Evolutionary conservation across 2,113 vertebrate genomes (phyloP).

Genomic region (Gulo gulo): DNA sequence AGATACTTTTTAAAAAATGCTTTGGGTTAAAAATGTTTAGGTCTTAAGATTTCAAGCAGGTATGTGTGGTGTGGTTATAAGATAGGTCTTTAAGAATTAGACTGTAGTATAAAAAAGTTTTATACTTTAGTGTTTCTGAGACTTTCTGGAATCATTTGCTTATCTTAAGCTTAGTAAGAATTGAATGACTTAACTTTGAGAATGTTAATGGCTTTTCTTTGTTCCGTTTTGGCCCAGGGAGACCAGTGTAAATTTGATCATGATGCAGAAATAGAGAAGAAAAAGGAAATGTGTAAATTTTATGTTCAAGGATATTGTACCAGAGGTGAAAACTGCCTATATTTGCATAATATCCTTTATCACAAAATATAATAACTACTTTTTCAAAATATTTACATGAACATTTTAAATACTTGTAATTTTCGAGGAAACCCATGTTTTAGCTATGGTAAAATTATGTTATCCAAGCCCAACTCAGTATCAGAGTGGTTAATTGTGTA

Average conservation of each 20-base stretch:
- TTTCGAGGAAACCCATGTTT: neutral
- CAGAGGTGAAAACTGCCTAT: slow-evolving; percentile 70
- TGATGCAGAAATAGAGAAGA: slow-evolving; percentile 73
- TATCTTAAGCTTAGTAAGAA: neutral
- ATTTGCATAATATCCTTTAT: slow-evolving; percentile 77
- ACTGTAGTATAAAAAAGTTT: neutral
- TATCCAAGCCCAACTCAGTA: neutral
- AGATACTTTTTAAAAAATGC: neutral
- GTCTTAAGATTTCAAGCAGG: neutral
- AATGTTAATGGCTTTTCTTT: neutral
- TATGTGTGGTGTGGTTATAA: neutral
- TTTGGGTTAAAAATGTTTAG: slow-evolving; percentile 7
- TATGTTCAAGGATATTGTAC: slow-evolving; percentile 76
- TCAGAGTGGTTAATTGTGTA: neutral
- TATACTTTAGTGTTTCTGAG: neutral
- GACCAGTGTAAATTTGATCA: slow-evolving; percentile 67
- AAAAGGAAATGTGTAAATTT: slow-evolving; percentile 73
- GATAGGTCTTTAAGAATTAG: neutral
- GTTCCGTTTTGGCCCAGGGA: slow-evolving; percentile 55
- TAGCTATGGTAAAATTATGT: neutral
- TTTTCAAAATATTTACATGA: neutral
- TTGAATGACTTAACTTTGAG: neutral
- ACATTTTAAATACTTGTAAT: slow-evolving; percentile 8
- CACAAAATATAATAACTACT: neutral
- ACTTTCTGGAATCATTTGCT: slow-evolving; percentile 6